Evolutionary conservation across 2,113 vertebrate species (phyloP).

Genomic region (Tricholaema leucomelas): DNA sequence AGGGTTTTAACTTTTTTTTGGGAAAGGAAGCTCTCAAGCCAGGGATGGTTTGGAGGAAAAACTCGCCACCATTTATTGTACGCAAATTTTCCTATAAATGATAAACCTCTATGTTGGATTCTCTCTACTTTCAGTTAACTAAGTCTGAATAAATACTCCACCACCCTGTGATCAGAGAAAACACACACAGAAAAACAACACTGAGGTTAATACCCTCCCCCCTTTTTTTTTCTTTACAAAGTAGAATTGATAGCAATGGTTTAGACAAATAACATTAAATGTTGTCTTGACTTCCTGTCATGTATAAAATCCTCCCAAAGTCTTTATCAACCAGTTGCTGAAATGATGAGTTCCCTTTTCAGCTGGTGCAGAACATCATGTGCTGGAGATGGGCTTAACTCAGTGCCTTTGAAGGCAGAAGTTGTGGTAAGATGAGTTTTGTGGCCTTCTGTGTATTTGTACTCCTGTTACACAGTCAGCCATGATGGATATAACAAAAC

Average conservation of each 20-base stretch:
- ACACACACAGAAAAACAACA: neutral
- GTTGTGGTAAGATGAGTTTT: neutral
- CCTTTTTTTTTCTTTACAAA: neutral
- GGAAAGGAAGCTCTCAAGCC: neutral
- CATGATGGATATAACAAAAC: neutral
- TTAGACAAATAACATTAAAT: neutral
- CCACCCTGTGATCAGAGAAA: neutral
- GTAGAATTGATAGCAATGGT: neutral
- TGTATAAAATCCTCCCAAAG: neutral
- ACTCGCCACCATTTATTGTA: neutral
- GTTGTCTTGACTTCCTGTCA: neutral
- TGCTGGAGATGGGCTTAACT: neutral
- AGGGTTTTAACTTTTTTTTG: neutral
- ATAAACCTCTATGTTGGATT: neutral
- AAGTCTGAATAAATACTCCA: neutral
- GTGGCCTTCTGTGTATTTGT: neutral
- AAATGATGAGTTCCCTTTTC: neutral
- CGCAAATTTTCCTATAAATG: neutral
- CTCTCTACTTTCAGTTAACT: neutral
- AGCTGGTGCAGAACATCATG: neutral
- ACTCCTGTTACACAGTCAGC: fast-evolving
- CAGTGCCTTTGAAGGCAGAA: neutral
- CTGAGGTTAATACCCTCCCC: neutral
- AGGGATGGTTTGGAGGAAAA: neutral
- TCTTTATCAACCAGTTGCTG: neutral